These are phyloP conservation scores for Hetaerina titia DNA, from an alignment of 2,888 invertebrate genomes.

Conservation along the genomic window DNA sequence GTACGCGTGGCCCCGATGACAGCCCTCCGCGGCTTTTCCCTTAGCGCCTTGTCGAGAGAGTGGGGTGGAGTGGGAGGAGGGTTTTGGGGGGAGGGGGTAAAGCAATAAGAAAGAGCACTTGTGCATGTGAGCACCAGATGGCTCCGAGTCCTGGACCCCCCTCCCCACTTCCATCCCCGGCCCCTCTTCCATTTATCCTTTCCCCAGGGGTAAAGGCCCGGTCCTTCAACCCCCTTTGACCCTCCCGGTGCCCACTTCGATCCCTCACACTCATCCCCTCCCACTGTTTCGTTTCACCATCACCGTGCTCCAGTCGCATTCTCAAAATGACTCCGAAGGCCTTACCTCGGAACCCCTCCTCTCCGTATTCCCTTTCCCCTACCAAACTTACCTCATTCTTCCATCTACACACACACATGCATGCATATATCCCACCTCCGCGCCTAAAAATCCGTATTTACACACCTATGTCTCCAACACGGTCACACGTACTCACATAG, in stretches of 20 bases:
- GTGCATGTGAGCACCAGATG: constrained; percentile 22
- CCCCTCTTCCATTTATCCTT: background rate
- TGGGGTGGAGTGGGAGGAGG: background rate
- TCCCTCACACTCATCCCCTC: background rate
- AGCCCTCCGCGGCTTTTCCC: background rate
- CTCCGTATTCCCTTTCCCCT: background rate
- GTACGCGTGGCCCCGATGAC: background rate
- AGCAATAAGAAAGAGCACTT: constrained; percentile 15
- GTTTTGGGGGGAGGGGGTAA: background rate
- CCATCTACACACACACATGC: background rate
- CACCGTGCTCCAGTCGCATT: background rate
- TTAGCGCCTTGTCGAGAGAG: background rate
- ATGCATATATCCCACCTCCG: background rate
- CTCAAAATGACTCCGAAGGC: background rate
- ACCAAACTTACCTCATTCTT: background rate
- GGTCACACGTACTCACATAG: background rate
- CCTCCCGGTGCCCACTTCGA: background rate
- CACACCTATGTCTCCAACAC: background rate
- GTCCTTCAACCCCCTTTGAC: background rate
- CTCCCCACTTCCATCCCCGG: background rate
- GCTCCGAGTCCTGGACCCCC: background rate
- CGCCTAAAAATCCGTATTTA: background rate
- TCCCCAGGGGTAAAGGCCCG: background rate
- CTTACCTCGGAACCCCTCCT: background rate
- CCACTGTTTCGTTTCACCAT: background rate